These are phyloP conservation scores for Anarsia innoxiella DNA, from an alignment of 2,888 invertebrate genomes.

Conservation along the genomic window DNA sequence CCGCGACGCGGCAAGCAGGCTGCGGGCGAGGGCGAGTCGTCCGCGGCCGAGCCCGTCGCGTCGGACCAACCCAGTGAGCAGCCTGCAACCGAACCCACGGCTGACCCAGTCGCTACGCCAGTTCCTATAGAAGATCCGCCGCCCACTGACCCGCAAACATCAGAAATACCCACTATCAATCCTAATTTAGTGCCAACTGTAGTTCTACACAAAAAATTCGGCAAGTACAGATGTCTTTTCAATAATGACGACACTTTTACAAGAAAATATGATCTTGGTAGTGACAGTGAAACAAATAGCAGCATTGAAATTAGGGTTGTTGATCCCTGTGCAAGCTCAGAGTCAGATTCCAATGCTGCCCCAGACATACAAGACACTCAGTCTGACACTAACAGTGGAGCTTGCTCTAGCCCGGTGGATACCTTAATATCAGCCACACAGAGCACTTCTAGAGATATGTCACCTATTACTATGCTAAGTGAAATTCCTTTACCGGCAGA, in stretches of 20 bases:
- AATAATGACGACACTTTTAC: conserved; percentile 50
- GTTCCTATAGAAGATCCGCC: conserved; percentile 20
- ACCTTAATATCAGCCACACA: conserved; percentile 28
- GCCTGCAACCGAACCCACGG: conserved; percentile 17
- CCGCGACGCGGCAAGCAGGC: conserved; percentile 56
- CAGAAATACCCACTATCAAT: conserved; percentile 28
- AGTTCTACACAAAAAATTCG: conserved; percentile 72
- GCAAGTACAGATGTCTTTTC: conserved; percentile 71
- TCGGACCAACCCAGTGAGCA: conserved; percentile 13
- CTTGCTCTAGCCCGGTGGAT: conserved; percentile 41
- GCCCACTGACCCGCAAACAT: conserved; percentile 24
- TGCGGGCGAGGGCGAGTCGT: conserved; percentile 30
- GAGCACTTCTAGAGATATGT: conserved; percentile 39
- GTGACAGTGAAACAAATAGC: conserved; percentile 70
- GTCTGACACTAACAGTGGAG: conserved; percentile 48
- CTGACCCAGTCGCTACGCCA: conserved; percentile 5
- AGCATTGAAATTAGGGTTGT: conserved; percentile 59
- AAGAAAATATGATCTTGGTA: conserved; percentile 59
- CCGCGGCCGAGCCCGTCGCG: conserved; percentile 30
- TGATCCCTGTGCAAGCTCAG: conserved; percentile 63
- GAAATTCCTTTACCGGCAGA: conserved; percentile 19
- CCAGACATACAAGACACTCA: conserved; percentile 47
- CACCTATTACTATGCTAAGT: conserved; percentile 30
- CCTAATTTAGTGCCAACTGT: conserved; percentile 42
- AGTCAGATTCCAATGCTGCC: conserved; percentile 67